A percentile compares a stretch with the other conserved stretches of the same genome.
These are phyloP conservation scores for Thunnus albacares DNA, from an alignment of 2,797 vertebrate species.

Conservation along the genomic window DNA sequence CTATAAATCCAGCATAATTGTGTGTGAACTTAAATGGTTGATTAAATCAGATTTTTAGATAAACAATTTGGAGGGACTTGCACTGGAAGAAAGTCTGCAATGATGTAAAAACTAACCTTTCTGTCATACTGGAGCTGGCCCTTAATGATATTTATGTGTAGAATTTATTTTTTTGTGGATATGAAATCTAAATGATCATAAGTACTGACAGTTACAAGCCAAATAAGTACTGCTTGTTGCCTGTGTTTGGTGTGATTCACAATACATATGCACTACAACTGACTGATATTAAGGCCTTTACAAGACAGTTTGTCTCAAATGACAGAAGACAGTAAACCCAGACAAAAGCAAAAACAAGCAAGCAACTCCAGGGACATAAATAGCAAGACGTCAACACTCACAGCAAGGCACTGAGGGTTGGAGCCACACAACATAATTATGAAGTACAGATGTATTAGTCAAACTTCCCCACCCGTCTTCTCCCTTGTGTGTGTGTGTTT, in stretches of 20 bases:
- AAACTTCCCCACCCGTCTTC: slow-evolving; percentile 43
- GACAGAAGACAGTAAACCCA: slow-evolving; percentile 67
- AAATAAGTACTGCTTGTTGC: slow-evolving; percentile 17
- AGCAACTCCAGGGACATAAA: slow-evolving; percentile 66
- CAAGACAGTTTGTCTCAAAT: slow-evolving; percentile 56
- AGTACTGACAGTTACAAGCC: slow-evolving; percentile 31
- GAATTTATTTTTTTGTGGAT: not conserved
- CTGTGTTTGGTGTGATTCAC: slow-evolving; percentile 16
- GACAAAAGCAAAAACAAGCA: slow-evolving; percentile 64
- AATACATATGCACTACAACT: slow-evolving; percentile 41
- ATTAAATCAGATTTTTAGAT: not conserved
- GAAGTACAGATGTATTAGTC: slow-evolving; percentile 74
- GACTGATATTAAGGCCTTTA: slow-evolving; percentile 59
- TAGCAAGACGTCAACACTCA: slow-evolving; percentile 65
- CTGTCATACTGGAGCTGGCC: not conserved
- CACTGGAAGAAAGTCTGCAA: not conserved
- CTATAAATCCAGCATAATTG: too few species aligned
- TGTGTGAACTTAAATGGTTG: too few species aligned
- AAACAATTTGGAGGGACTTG: not conserved
- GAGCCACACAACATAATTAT: slow-evolving; percentile 68
- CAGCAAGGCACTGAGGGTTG: slow-evolving; percentile 62
- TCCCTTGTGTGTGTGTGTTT: slow-evolving; percentile 30
- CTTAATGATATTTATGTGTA: slow-evolving; percentile 13
- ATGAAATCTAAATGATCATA: slow-evolving; percentile 24
- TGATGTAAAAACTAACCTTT: not conserved